A percentile compares a stretch with the other conserved stretches of the same genome.
Conservation (phyloP, 2,888 invertebrate genomes). For the Chironomus tentans region DNA sequence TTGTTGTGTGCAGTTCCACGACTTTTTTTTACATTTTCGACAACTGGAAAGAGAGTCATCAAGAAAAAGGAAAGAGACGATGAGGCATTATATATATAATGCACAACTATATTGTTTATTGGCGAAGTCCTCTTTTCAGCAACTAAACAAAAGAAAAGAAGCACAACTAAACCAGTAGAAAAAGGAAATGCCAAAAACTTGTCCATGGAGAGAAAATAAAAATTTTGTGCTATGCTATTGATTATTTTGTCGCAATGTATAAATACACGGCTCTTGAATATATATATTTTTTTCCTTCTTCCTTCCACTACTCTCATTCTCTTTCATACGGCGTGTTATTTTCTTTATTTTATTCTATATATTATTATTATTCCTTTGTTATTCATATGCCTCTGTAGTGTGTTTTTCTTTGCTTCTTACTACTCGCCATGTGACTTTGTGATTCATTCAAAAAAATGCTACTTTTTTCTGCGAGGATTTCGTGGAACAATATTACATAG, state of each 20-base stretch:
- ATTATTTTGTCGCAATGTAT: conserved; percentile 26
- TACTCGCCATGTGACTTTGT: conserved; percentile 15
- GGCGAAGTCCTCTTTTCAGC: not conserved
- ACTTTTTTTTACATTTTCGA: not conserved
- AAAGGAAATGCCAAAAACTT: not conserved
- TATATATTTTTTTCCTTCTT: not conserved
- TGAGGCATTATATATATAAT: not conserved
- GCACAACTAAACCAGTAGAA: not conserved
- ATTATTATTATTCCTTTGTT: not conserved
- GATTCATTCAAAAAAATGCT: conserved; percentile 10
- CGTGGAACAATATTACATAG: not conserved
- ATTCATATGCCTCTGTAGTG: not conserved
- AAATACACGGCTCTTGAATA: conserved; percentile 20
- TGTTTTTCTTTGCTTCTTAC: not conserved
- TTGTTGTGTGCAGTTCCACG: not conserved
- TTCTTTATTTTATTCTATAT: not conserved
- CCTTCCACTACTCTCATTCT: not conserved
- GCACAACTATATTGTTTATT: not conserved
- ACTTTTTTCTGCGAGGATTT: not conserved
- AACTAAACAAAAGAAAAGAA: not conserved
- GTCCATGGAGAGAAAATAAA: not conserved
- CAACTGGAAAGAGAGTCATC: not conserved
- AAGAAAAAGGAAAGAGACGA: too few relatives aligned
- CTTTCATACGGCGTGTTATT: not conserved
- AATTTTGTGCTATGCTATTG: conserved; percentile 21